Evolutionary conservation across 30 jellyfish, hydroid and myxozoan genomes (phyloP).

Genomic region (Pseudorhiza aurosa): DNA sequence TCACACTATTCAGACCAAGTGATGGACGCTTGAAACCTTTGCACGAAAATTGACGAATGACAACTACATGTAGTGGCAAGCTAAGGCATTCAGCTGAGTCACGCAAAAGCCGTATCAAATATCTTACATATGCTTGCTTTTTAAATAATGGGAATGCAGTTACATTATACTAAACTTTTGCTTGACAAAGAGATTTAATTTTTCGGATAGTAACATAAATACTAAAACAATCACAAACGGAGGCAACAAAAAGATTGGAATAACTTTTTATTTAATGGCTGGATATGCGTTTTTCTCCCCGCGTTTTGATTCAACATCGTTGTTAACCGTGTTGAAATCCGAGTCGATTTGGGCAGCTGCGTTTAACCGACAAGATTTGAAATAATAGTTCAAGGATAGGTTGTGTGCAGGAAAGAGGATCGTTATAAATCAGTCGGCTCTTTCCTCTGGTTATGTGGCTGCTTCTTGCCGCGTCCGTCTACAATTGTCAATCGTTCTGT

Average conservation of each 20-base stretch:
- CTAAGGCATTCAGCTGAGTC: too few species aligned
- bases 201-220: neutral
- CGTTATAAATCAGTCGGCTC: neutral
- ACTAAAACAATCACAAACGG: neutral
- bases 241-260: neutral
- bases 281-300: slow-evolving; percentile 1
- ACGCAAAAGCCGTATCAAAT: slow-evolving; percentile 6
- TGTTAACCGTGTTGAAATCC: neutral
- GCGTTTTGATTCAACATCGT: neutral
- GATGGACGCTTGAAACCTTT: too few species aligned
- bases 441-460: slow-evolving; percentile 10
- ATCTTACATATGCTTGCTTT: neutral
- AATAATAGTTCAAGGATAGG: neutral
- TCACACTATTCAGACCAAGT: too few species aligned
- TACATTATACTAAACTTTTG: neutral
- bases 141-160: neutral
- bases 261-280: neutral
- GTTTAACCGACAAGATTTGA: slow-evolving; percentile 8
- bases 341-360: slow-evolving; percentile 10
- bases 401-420: slow-evolving; percentile 7
- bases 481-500: neutral
- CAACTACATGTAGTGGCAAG: too few species aligned
- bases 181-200: neutral
- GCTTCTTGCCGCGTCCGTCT: neutral
- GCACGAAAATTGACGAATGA: too few species aligned